These are phyloP conservation scores for Autographa gamma DNA, from an alignment of 2,888 invertebrate species.

Conservation along the genomic window DNA sequence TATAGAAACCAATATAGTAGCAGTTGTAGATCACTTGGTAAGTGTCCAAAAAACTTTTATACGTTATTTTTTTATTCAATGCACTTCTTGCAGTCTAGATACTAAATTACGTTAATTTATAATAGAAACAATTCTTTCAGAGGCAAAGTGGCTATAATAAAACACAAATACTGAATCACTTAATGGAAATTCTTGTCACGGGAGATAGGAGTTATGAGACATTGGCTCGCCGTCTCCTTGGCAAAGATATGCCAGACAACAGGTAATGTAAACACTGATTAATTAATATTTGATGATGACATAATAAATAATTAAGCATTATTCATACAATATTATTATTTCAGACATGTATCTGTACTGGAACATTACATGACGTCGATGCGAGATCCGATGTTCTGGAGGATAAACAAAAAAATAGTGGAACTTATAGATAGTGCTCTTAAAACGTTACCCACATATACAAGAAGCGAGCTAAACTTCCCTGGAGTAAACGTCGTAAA, in stretches of 20 bases:
- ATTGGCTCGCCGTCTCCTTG: slow-evolving; percentile 71
- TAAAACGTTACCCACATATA: slow-evolving; percentile 87
- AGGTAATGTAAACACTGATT: slow-evolving; percentile 66
- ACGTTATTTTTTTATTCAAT: not conserved
- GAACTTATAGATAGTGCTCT: slow-evolving; percentile 89
- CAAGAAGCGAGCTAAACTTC: slow-evolving; percentile 88
- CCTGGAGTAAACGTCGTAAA: slow-evolving; percentile 90
- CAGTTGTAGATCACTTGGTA: slow-evolving; percentile 78
- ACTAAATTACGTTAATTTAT: slow-evolving; percentile 22
- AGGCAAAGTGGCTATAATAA: slow-evolving; percentile 76
- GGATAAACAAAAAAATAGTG: slow-evolving; percentile 90
- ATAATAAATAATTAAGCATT: slow-evolving; percentile 40
- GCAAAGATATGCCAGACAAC: slow-evolving; percentile 64
- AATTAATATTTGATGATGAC: slow-evolving; percentile 46
- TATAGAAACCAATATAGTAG: slow-evolving; percentile 76
- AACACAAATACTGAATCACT: slow-evolving; percentile 79
- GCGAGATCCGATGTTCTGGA: slow-evolving; percentile 92
- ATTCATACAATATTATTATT: slow-evolving; percentile 58
- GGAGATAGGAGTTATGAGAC: slow-evolving; percentile 78
- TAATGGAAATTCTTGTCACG: slow-evolving; percentile 81
- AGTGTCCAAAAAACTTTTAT: slow-evolving; percentile 34
- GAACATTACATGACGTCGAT: slow-evolving; percentile 89
- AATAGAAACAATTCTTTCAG: slow-evolving; percentile 71
- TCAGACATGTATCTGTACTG: slow-evolving; percentile 75
- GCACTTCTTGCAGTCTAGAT: not conserved